Evolutionary conservation across 2,888 invertebrate genomes (phyloP).

Genomic region (Drosophila siamana): DNA sequence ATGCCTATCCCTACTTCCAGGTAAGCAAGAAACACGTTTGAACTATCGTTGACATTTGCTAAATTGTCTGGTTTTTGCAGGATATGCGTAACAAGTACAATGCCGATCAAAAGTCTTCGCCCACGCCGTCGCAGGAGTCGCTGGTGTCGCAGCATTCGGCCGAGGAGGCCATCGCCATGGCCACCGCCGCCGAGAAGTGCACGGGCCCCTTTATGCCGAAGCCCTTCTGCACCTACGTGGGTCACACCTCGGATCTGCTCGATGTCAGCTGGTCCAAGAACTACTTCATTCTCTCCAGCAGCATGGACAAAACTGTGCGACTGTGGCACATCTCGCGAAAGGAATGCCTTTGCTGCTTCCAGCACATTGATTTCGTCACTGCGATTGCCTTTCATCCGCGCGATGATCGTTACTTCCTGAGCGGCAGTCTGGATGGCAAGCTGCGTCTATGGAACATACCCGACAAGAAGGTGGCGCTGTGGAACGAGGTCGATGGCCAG

Average conservation of each 20-base stretch:
- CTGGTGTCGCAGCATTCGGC: conserved; percentile 91
- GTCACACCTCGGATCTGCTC: conserved; percentile 97
- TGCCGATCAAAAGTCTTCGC: conserved; percentile 94
- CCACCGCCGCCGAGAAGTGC: conserved; percentile 87
- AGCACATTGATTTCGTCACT: conserved; percentile 99
- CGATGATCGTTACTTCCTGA: conserved; percentile 95
- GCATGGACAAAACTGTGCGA: conserved; percentile 99
- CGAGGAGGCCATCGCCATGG: conserved; percentile 87
- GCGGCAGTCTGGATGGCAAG: conserved; percentile 99
- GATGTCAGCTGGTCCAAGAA: conserved; percentile 99
- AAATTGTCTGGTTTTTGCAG: conserved; percentile 84
- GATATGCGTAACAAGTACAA: conserved; percentile 98
- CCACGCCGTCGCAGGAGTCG: conserved; percentile 96
- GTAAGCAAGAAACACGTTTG: conserved; percentile 83
- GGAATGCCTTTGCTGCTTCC: conserved; percentile 99
- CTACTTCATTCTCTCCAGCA: conserved; percentile 98
- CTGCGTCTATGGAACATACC: conserved; percentile 99
- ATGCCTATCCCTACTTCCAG: conserved; percentile 96
- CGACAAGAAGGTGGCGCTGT: conserved; percentile 98
- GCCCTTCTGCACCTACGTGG: conserved; percentile 96
- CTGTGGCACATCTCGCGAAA: conserved; percentile 99
- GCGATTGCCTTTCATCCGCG: conserved; percentile 99
- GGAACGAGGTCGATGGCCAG: conserved; percentile 98
- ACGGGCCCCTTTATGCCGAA: conserved; percentile 93
- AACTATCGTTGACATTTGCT: neutral